Conservation (phyloP, 1,140 invertebrate species). For the Leucophenga varia region DNA sequence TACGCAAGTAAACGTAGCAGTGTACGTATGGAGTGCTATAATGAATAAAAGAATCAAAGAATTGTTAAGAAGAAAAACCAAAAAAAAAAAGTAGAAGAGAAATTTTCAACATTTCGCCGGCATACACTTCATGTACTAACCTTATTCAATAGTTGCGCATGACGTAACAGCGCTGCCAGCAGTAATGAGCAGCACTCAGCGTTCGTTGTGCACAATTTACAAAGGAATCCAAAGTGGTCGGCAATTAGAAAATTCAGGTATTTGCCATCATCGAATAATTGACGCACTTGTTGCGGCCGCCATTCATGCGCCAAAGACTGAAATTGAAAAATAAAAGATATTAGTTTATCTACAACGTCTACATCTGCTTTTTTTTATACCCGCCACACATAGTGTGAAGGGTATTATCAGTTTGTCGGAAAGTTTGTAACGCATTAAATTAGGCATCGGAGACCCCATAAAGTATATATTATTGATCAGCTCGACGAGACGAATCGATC, state of each 20-base stretch:
- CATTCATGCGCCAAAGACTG: slow-evolving; percentile 24
- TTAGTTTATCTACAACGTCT: too few relatives aligned
- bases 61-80: too few relatives aligned
- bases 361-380: too few relatives aligned
- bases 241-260: slow-evolving; percentile 55
- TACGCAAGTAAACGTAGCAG: slow-evolving; percentile 33
- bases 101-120: too few relatives aligned
- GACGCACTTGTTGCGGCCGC: slow-evolving; percentile 50
- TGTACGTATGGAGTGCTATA: slow-evolving; percentile 36
- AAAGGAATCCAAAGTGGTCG: slow-evolving; percentile 51
- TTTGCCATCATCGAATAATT: slow-evolving; percentile 31
- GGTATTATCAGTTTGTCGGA: too few relatives aligned
- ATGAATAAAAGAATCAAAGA: neutral
- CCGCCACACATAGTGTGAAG: too few relatives aligned
- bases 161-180: slow-evolving; percentile 29
- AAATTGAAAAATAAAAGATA: neutral
- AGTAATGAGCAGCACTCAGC: slow-evolving; percentile 47
- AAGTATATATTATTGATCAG: too few relatives aligned
- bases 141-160: slow-evolving; percentile 27
- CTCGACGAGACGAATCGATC: too few relatives aligned
- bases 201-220: slow-evolving; percentile 46
- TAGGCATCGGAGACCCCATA: too few relatives aligned
- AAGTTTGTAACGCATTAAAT: too few relatives aligned
- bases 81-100: too few relatives aligned
- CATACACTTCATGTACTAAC: too few relatives aligned